Conservation (phyloP, 2,113 vertebrate genomes). For the Nycticebus coucang region DNA sequence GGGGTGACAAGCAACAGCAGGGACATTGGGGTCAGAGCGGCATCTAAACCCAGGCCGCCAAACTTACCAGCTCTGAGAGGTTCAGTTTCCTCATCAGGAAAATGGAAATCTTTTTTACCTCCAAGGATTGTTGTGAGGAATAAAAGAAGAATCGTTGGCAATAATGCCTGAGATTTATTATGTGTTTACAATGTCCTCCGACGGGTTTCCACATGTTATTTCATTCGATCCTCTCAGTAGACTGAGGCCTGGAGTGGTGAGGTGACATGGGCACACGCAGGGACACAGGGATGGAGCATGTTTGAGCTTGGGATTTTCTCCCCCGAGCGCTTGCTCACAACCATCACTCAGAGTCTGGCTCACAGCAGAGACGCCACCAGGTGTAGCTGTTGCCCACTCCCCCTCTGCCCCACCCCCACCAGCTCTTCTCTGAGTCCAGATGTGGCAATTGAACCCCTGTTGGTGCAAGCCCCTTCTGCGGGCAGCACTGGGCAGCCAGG, state of each 20-base stretch:
- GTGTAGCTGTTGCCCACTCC: neutral
- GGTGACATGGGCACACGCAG: rapidly evolving
- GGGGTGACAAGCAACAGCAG: too few relatives aligned
- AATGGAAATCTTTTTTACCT: neutral
- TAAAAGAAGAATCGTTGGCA: neutral
- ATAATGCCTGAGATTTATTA: neutral
- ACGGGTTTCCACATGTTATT: neutral
- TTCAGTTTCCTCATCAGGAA: neutral
- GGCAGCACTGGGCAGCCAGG: constrained; percentile 61
- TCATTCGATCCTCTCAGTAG: neutral
- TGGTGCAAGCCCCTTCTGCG: constrained; percentile 55
- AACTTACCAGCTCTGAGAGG: neutral
- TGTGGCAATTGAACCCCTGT: neutral
- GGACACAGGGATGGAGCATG: neutral
- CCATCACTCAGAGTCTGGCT: neutral
- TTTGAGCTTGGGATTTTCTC: neutral
- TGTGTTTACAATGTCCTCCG: neutral
- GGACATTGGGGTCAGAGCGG: neutral
- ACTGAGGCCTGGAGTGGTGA: neutral
- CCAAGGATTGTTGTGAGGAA: neutral
- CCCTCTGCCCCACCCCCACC: too few relatives aligned
- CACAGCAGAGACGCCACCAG: neutral
- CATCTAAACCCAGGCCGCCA: neutral
- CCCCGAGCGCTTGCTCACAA: neutral
- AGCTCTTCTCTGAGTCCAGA: neutral